Evolutionary conservation across 1,140 invertebrate species (phyloP), one percentile per base, ranked within the genome.

Genomic region (Sarcophaga peregrina): DNA sequence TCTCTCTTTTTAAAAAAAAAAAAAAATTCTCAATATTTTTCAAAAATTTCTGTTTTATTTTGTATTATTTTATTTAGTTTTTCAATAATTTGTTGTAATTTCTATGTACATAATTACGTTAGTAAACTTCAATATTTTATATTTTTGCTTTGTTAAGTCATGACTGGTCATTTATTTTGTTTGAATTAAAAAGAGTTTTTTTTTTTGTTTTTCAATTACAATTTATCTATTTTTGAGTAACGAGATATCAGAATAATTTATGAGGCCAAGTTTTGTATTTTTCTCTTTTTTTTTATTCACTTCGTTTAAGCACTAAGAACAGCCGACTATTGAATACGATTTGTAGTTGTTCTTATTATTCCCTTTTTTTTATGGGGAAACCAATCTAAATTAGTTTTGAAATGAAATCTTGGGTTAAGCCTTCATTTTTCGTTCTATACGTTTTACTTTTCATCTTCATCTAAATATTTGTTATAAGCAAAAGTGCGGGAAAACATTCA

Each of bases 321-420:
- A 20, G n/a, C 62, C 7, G 8, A n/a, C 62, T 20, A 68, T 68
- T 68, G 62, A 20, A 3, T 68, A n/a, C 11, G 7, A n/a, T 58
- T 15, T 58, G 54, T 4, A 58, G 54, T 58, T 58, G 54, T 58
- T 58, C 15, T n/a, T 58, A 58, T 1, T 37, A 37, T 37, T 37
- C 25, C 25, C 1, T 37, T 37, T 37, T 37, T 58, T 58, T 68
- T 68, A 8, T 68, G 62, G 54, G 54, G n/a, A 68, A 68, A 68
- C 62, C 62, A 68, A 68, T 68, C 62, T 68, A 68, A 68, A 68
- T 68, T 68, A 68, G 62, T 68, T 68, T 68, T 68, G 62, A 68
- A 68, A 68, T 68, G 62, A 68, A 68, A 68, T 68, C 62, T 68
- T 25, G 7, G 62, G 62, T 68, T 68, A 68, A 68, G 20, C 62